Evolutionary conservation across 2,888 invertebrate species (phyloP).

Genomic region (Rosalia funebris): DNA sequence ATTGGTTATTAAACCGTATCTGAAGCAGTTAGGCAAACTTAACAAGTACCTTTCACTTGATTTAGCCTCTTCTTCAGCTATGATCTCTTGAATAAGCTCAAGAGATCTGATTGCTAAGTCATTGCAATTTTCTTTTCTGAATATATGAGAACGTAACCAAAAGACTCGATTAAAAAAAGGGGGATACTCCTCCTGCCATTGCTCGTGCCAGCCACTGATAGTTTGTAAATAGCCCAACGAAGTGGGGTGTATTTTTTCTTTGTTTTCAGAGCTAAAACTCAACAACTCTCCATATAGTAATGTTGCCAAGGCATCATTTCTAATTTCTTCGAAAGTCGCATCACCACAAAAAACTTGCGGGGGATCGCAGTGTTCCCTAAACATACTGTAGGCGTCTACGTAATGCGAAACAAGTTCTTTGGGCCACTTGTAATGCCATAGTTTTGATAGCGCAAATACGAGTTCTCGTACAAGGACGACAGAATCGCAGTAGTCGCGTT

Average conservation of each 20-base stretch:
- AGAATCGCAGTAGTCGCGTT: conserved; percentile 68
- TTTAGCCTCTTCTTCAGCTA: conserved; percentile 36
- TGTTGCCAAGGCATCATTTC: conserved; percentile 65
- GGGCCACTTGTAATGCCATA: conserved; percentile 77
- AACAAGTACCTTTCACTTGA: conserved; percentile 57
- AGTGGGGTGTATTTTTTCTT: conserved; percentile 60
- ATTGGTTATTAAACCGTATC: conserved; percentile 65
- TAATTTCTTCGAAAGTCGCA: conserved; percentile 60
- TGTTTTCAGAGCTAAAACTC: conserved; percentile 48
- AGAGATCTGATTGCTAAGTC: conserved; percentile 66
- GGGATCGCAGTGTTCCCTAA: conserved; percentile 67
- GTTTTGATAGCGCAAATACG: conserved; percentile 68
- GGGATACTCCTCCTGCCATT: conserved; percentile 64
- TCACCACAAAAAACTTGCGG: conserved; percentile 63
- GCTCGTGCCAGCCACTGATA: conserved; percentile 62
- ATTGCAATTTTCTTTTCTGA: conserved; percentile 66
- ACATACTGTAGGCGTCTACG: conserved; percentile 40
- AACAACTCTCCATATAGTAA: conserved; percentile 68
- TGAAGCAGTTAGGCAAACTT: conserved; percentile 67
- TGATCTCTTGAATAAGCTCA: conserved; percentile 55
- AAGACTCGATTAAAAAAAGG: conserved; percentile 65
- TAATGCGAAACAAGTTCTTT: conserved; percentile 69
- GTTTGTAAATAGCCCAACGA: conserved; percentile 65
- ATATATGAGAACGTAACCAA: conserved; percentile 69
- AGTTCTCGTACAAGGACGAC: conserved; percentile 72